phyloP scores from a whole-genome alignment of 2,113 vertebrate species.

The Cebidichthys violaceus region DNA sequence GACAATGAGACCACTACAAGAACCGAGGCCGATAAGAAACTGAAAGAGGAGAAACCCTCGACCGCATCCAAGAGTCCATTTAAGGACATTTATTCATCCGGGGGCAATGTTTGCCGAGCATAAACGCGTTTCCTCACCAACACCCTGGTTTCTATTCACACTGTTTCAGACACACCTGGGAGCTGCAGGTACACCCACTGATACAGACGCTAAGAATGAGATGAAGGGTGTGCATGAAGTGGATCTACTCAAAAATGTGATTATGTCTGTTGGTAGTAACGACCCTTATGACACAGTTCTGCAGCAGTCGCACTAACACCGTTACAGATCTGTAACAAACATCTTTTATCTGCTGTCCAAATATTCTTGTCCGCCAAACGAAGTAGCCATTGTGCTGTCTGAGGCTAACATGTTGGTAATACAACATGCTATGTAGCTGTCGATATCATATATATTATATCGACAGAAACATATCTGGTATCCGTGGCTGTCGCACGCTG shows the following conservation, averaged over 20 bases:
- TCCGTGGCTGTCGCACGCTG: no score
- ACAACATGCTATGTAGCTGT: no score
- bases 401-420: not conserved
- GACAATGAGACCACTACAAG: slow-evolving; percentile 36
- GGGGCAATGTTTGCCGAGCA: slow-evolving; percentile 24
- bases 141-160: slow-evolving; percentile 45
- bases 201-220: not conserved
- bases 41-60: slow-evolving; percentile 12
- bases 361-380: not conserved
- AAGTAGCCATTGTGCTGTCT: not conserved
- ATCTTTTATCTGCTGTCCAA: not conserved
- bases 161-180: slow-evolving; percentile 45
- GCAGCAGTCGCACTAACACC: not conserved
- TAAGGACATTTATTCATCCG: slow-evolving; percentile 26
- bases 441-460: no score
- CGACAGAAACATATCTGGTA: no score
- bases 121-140: slow-evolving; percentile 40
- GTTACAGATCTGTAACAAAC: not conserved
- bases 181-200: not conserved
- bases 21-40: slow-evolving; percentile 43
- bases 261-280: not conserved
- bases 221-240: not conserved
- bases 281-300: not conserved
- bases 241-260: not conserved
- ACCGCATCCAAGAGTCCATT: slow-evolving; percentile 22